Conservation (phyloP, 1,140 invertebrate species). For the Panagrolaimus sp. region DNA sequence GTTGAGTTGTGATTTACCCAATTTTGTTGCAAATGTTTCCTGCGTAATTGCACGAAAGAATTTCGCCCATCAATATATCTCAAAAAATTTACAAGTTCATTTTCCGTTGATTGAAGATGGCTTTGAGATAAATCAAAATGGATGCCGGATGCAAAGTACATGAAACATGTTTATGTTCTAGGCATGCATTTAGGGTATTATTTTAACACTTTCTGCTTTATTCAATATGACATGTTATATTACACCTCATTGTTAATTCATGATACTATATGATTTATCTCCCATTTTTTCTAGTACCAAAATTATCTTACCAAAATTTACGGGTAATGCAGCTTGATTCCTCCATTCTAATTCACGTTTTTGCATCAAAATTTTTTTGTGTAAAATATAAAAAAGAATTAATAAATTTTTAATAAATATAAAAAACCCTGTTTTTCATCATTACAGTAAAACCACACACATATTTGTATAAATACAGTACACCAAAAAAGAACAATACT, state of each 20-base stretch:
- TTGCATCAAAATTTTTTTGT: neutral
- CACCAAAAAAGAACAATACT: neutral
- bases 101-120: neutral
- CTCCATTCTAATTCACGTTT: neutral
- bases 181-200: too few relatives aligned
- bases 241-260: too few relatives aligned
- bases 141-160: neutral
- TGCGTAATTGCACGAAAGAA: neutral
- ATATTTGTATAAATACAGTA: constrained; percentile 11
- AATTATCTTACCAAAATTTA: too few relatives aligned
- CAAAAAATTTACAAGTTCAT: neutral
- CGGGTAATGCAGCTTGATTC: too few relatives aligned
- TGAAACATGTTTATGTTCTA: neutral
- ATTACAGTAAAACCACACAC: too few relatives aligned
- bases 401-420: constrained; percentile 26
- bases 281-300: too few relatives aligned
- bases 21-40: too few relatives aligned
- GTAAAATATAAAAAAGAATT: neutral
- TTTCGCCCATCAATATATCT: neutral
- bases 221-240: too few relatives aligned
- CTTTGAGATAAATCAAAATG: neutral
- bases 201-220: too few relatives aligned
- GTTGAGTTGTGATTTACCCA: constrained; percentile 8
- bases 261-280: too few relatives aligned
- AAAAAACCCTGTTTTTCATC: neutral